These are phyloP conservation scores for Azorinus chamasolen DNA, from an alignment of 2,888 invertebrate species.

Conservation along the genomic window DNA sequence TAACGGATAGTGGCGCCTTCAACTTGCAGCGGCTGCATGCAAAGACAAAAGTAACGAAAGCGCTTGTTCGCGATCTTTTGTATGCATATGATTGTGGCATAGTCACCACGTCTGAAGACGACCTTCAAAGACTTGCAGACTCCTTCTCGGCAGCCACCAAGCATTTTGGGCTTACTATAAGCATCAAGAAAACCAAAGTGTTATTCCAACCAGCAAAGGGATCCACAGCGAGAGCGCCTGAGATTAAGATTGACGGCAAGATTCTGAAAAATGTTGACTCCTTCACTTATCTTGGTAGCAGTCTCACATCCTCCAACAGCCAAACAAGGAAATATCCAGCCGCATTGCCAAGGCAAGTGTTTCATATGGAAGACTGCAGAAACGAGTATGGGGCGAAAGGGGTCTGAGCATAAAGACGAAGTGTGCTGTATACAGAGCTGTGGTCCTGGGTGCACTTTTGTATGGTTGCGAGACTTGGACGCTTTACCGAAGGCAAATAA, in stretches of 20 bases:
- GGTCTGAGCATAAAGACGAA: neutral
- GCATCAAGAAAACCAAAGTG: constrained; percentile 15
- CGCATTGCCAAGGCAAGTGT: constrained; percentile 1
- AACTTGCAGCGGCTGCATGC: constrained; percentile 14
- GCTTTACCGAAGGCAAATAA: neutral
- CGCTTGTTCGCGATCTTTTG: constrained; percentile 11
- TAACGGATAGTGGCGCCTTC: constrained; percentile 5
- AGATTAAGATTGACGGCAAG: neutral
- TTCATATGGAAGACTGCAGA: neutral
- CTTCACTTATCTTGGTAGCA: neutral
- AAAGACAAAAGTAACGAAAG: constrained; percentile 2
- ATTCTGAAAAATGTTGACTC: neutral
- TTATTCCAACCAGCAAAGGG: neutral
- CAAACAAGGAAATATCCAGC: neutral
- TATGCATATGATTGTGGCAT: constrained; percentile 18
- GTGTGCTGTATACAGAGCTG: constrained; percentile 1
- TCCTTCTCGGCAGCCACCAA: too few relatives aligned
- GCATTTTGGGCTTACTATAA: constrained; percentile 5
- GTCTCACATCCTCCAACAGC: neutral
- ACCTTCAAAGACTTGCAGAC: too few relatives aligned
- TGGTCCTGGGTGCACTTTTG: neutral
- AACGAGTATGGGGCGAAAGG: neutral
- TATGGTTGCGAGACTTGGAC: constrained; percentile 1
- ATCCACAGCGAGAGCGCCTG: neutral
- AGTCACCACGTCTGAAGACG: too few relatives aligned